Evolutionary conservation across 2,113 vertebrate genomes (phyloP), one percentile per base, ranked within the genome.

Genomic region (Triplophysa siluroides): DNA sequence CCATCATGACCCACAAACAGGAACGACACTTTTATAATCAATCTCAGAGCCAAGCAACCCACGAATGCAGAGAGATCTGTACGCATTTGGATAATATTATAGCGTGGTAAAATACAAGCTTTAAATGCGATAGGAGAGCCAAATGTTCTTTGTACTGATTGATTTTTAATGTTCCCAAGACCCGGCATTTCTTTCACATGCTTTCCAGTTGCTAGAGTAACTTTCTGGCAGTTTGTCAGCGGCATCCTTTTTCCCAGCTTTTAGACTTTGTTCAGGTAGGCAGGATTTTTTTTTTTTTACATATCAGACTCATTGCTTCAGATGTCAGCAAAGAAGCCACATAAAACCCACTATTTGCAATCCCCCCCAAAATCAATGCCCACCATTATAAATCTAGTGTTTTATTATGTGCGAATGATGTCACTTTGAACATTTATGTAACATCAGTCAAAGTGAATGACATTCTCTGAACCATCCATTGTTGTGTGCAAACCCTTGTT

Each of bases 101-200:
- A 75, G 58, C 7, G 11, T 52, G 26, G 75, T 8, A 65, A 65
- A 65, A 52, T 26, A 65, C 75, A 77, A 38, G 75, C 24, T 65
- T 66, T 77, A 65, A 76, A 65, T 77, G 61, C 65, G 62, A 54
- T 9, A 50, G 50, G 61, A 45, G 64, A 64, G 75, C 62, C 64
- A 77, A 77, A 54, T 77, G 62, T 77, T 65, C 61, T 65, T 64
- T 77, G 75, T 52, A 8, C 62, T 65, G 62, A 77, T 77, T 77
- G 75, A 77, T 65, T 66, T 77, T 77, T 77, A 77, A 77, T 65
- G 75, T 54, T 77, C 61, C 60, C 62, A 77, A 65, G 43, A 65
- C 75, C 4, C 75, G 4, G 10, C 58, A 19, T 26, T 63, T 47
- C 23, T 1, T 63, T 75, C 16, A 12, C 16, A 41, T 21, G 33